A percentile compares a stretch with the other conserved stretches of the same genome.
Evolutionary conservation across 2,888 invertebrate genomes (phyloP).

Genomic region (Lepidocyrtinus sp.): DNA sequence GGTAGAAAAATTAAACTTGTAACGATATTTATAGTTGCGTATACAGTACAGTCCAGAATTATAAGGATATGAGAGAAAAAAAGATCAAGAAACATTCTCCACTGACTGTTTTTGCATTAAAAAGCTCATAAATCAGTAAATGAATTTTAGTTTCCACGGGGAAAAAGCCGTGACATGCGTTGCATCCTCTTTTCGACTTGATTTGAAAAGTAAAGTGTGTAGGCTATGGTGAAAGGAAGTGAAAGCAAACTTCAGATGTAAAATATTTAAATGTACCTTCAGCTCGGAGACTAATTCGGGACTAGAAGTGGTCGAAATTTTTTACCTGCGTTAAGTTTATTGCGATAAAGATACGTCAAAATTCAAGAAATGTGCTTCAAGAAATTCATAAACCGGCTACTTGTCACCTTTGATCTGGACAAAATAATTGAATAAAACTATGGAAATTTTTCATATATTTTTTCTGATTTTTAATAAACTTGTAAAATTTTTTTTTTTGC

Average conservation of each 20-base stretch:
- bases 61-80: no score
- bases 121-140: slow-evolving; percentile 43
- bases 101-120: slow-evolving; percentile 25
- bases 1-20: no score
- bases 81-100: no score
- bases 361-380: background rate
- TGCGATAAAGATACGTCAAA: background rate
- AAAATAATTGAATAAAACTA: background rate
- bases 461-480: no score
- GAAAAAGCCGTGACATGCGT: background rate
- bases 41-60: no score
- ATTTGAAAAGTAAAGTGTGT: background rate
- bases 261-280: background rate
- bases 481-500: no score
- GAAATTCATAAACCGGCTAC: background rate
- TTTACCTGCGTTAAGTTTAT: background rate
- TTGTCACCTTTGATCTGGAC: background rate
- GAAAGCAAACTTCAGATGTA: slow-evolving; percentile 21
- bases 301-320: no score
- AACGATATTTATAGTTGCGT: no score
- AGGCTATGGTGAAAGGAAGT: background rate
- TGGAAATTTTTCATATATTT: background rate
- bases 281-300: no score
- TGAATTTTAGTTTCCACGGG: background rate
- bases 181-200: background rate